Conservation (phyloP, 2,888 invertebrate genomes). For the Yponomeuta cagnagella region DNA sequence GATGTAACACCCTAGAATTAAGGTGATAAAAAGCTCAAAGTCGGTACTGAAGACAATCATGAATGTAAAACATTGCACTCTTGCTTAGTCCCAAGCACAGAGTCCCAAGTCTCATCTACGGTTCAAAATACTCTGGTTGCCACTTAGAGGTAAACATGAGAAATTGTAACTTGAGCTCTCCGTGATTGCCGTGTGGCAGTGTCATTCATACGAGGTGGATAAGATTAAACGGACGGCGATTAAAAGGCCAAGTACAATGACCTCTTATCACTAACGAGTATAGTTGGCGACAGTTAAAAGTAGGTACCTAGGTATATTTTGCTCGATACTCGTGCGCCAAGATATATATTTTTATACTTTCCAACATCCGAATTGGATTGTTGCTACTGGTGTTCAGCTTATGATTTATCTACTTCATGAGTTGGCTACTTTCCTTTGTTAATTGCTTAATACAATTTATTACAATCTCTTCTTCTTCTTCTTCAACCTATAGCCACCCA, state of each 20-base stretch:
- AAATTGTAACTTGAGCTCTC: background rate
- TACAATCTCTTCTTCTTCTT: no score
- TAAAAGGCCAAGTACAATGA: slow-evolving; percentile 10
- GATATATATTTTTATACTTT: no score
- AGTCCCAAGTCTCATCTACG: background rate
- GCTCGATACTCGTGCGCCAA: no score
- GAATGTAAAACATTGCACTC: background rate
- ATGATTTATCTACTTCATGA: no score
- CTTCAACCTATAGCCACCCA: no score
- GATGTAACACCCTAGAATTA: background rate
- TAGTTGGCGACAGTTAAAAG: background rate
- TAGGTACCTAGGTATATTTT: no score
- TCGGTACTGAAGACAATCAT: background rate
- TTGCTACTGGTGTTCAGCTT: no score
- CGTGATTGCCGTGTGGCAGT: background rate
- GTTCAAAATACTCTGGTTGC: background rate
- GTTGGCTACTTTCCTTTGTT: no score
- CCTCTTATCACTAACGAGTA: slow-evolving; percentile 7
- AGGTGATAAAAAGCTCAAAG: background rate
- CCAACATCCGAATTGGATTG: no score
- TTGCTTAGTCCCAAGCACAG: background rate
- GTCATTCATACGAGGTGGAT: background rate
- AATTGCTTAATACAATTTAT: no score
- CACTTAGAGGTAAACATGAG: background rate
- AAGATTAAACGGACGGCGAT: slow-evolving; percentile 9